These are phyloP conservation scores for Protophormia terraenovae DNA, from an alignment of 2,888 invertebrate species.

Conservation along the genomic window DNA sequence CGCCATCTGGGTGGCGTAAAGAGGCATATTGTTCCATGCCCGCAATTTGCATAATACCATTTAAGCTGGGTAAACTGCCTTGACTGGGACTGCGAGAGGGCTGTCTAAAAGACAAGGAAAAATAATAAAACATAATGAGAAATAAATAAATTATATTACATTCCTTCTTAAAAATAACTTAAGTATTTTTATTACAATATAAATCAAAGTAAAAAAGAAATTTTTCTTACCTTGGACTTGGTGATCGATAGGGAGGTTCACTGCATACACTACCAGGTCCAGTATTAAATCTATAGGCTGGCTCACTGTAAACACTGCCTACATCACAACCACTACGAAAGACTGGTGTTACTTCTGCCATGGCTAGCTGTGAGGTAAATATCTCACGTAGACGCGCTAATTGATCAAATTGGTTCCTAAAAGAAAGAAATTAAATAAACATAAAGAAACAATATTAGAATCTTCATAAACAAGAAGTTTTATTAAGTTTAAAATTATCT, in stretches of 20 bases:
- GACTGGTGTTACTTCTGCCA: conserved; percentile 87
- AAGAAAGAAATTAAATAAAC: background rate
- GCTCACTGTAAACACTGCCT: conserved; percentile 81
- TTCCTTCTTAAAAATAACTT: no score
- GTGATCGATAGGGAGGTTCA: conserved; percentile 88
- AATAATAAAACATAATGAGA: background rate
- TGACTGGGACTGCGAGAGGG: conserved; percentile 81
- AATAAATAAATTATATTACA: background rate
- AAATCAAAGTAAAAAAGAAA: background rate
- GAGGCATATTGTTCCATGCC: conserved; percentile 86
- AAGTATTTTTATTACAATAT: no score
- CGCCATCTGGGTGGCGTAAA: conserved; percentile 93
- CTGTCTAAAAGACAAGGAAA: conserved; percentile 70
- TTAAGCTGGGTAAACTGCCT: conserved; percentile 83
- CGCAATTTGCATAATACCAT: conserved; percentile 85
- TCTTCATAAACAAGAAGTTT: no score
- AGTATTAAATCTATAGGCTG: conserved; percentile 81
- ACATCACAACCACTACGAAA: conserved; percentile 82
- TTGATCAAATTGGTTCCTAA: conserved; percentile 87
- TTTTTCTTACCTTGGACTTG: conserved; percentile 81
- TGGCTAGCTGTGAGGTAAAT: conserved; percentile 89
- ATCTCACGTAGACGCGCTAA: conserved; percentile 90
- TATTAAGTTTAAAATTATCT: no score
- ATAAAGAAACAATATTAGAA: background rate
- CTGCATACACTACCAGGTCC: conserved; percentile 91